A percentile compares a stretch with the other conserved stretches of the same genome.
phyloP scores from a whole-genome alignment of 2,113 vertebrate species.

The Rousettus leschenaultii region DNA sequence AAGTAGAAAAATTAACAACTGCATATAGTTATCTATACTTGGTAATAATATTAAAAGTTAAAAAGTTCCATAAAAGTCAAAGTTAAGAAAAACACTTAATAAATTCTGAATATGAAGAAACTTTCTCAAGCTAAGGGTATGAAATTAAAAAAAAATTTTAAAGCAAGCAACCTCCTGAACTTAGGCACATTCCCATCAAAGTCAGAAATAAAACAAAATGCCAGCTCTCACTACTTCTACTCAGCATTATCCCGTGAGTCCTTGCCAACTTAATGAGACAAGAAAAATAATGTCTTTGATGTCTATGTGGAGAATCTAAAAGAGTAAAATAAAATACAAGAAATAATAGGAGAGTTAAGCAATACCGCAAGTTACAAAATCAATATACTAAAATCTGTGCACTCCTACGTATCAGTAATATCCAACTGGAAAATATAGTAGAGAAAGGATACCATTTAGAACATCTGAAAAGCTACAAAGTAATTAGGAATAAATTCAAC shows the following conservation, averaged over 20 bases:
- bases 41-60: background rate
- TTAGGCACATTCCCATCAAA: background rate
- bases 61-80: background rate
- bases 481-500: background rate
- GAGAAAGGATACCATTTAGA: background rate
- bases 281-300: background rate
- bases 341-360: background rate
- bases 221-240: background rate
- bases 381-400: background rate
- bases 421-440: background rate
- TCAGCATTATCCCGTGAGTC: background rate
- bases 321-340: background rate
- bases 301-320: background rate
- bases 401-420: background rate
- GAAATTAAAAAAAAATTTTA: background rate
- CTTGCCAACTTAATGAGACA: background rate
- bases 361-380: background rate
- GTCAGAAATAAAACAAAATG: background rate
- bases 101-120: background rate
- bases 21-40: background rate
- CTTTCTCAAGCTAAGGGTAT: background rate
- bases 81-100: background rate
- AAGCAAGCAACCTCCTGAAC: background rate
- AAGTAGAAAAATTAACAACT: background rate
- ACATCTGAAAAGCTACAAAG: background rate